Base-by-base conservation (phyloP, 2,797 vertebrate genomes). In the Aldrovandia affinis region DNA sequence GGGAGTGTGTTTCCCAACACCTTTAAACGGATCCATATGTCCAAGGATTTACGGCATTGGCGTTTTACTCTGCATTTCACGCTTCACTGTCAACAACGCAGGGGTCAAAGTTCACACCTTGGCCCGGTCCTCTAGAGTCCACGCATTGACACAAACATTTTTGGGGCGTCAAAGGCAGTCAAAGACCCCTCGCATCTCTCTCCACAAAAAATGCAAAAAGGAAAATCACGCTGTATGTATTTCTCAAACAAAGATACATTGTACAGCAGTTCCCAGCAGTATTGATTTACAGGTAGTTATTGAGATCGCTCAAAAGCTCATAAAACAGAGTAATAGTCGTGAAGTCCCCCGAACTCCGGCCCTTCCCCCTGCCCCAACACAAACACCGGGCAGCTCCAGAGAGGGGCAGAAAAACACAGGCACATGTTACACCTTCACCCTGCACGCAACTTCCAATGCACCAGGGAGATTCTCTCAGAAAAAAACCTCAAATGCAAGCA, bases 31-130 rank as follows among this genome's bases (percentile, higher is more conserved):
- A 77, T 25, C 73, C 39, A 47, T 20, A 47, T 1, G 42, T 47
- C 14, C 10, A 9, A 20, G n/a, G 42, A 77, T 47, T n/a, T 47
- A 77, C 20, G 8, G 18, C 36, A 44, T 25, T 25, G 18, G 6
- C 36, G 15, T 44, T 75, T 47, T n/a, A 22, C 39, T 44, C 25
- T 25, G 22, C 73, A n/a, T 42, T 42, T 42, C 5, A 20, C 33
- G 18, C 9, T 68, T 28, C 14, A 14, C 36, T 73, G 18, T 14
- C 30, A 73, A 33, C 68, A 22, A 15, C 20, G 20, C 4, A 42
- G 42, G 42, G 73, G 73, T 77, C 20, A 77, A 77, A 77, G 73
- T 77, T 47, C 73, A 77, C 8, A 22, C 73, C 68, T 42, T 18
- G 22, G 68, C 2, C 33, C 63, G 2, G 7, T 22, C 14, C 25